phyloP scores from a whole-genome alignment of 2,797 vertebrate genomes.

The Melanotaenia parkinsoni region DNA sequence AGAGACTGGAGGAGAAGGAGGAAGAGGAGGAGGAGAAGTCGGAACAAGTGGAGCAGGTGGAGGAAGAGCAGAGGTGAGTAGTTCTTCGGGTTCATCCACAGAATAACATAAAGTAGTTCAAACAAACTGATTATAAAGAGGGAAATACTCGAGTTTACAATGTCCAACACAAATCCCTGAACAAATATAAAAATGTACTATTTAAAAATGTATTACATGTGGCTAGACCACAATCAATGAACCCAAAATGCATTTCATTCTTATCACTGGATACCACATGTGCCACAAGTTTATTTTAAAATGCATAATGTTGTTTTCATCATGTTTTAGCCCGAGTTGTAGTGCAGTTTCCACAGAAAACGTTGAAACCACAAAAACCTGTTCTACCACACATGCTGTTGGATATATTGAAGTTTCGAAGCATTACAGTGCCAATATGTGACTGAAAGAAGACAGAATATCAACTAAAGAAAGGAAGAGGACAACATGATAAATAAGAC shows the following conservation, averaged over 20 bases:
- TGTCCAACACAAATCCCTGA: background rate
- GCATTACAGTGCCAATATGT: background rate
- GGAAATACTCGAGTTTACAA: background rate
- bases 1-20: slow-evolving; percentile 26
- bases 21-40: background rate
- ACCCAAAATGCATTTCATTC: too few species aligned
- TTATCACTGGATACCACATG: too few species aligned
- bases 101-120: background rate
- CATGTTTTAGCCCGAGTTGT: background rate
- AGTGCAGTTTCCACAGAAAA: background rate
- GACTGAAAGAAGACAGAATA: too few species aligned
- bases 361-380: too few species aligned
- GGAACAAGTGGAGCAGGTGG: slow-evolving; percentile 6
- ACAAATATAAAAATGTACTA: too few species aligned
- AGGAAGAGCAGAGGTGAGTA: slow-evolving; percentile 56
- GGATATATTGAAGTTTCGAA: background rate
- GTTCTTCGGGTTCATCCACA: slow-evolving; percentile 2
- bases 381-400: background rate
- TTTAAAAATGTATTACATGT: too few species aligned
- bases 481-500: too few species aligned
- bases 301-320: background rate
- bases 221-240: too few species aligned
- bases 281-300: too few species aligned
- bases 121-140: background rate
- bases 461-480: too few species aligned